Conservation (phyloP, 1,140 invertebrate species). For the Drosophila paulistorum region DNA sequence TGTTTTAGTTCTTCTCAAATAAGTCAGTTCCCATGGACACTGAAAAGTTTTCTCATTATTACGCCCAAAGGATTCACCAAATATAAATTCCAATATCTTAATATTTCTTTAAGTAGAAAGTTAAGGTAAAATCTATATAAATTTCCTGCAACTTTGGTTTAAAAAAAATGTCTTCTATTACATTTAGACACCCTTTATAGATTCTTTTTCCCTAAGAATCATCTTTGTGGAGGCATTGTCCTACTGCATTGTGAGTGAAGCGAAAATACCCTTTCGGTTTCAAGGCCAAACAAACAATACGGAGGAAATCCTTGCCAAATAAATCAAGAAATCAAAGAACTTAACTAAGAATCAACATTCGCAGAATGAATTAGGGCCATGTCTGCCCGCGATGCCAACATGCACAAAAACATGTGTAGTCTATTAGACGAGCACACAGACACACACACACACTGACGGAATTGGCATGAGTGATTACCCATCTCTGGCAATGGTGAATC, state of each 20-base stretch:
- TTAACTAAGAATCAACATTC: slow-evolving; percentile 53
- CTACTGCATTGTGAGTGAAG: too few species aligned
- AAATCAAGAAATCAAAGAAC: slow-evolving; percentile 63
- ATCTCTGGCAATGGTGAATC: slow-evolving; percentile 12
- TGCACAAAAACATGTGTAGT: slow-evolving; percentile 43
- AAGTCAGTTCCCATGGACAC: too few species aligned
- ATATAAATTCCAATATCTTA: too few species aligned
- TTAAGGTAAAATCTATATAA: background rate
- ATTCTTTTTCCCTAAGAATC: too few species aligned
- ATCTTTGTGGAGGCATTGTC: too few species aligned
- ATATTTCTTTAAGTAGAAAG: background rate
- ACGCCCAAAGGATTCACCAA: too few species aligned
- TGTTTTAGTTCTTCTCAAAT: too few species aligned
- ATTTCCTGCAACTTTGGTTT: too few species aligned
- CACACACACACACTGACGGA: slow-evolving; percentile 16
- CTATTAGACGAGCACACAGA: slow-evolving; percentile 18
- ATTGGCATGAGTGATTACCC: slow-evolving; percentile 53
- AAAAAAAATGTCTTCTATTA: too few species aligned
- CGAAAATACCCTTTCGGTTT: background rate
- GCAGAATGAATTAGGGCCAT: slow-evolving; percentile 36
- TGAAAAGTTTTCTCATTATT: too few species aligned
- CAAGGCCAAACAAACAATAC: background rate
- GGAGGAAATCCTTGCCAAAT: slow-evolving; percentile 22
- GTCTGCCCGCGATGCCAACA: slow-evolving; percentile 29
- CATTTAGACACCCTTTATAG: too few species aligned